Conservation (phyloP, 92 coral and sea anemone genomes). For the Epizoanthus stellaris region DNA sequence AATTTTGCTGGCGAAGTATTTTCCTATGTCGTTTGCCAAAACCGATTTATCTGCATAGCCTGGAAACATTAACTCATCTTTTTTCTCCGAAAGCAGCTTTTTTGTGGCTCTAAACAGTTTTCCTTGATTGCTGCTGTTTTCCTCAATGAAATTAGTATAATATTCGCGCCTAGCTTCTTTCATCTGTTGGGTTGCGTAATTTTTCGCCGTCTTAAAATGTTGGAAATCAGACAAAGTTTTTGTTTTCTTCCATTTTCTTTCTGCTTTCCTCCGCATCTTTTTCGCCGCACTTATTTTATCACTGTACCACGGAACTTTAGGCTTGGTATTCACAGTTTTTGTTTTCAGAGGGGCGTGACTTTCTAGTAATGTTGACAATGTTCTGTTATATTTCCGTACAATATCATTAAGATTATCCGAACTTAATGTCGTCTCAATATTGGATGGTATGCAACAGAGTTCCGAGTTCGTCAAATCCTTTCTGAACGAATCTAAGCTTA, state of each 20-base stretch:
- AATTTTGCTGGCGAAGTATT: no score
- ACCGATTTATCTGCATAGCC: no score
- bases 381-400: not conserved
- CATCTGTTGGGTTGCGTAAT: not conserved
- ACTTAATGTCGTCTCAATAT: not conserved
- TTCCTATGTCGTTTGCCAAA: no score
- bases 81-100: not conserved
- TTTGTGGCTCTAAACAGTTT: not conserved
- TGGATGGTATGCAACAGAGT: slow-evolving; percentile 2
- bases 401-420: no score
- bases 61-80: no score
- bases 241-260: not conserved
- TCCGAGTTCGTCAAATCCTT: slow-evolving; percentile 13
- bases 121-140: slow-evolving; percentile 14
- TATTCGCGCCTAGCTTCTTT: slow-evolving; percentile 8
- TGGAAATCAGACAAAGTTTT: not conserved
- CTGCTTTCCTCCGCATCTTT: not conserved
- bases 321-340: slow-evolving; percentile 2
- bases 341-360: not conserved
- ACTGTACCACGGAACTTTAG: not conserved
- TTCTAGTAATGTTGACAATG: not conserved
- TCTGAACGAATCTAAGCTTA: slow-evolving; percentile 7
- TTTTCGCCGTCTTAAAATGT: slow-evolving; percentile 6
- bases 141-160: not conserved
- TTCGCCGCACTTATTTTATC: not conserved